Base-by-base conservation (phyloP, 2,888 invertebrate genomes). In the Micoletzkya japonica region DNA sequence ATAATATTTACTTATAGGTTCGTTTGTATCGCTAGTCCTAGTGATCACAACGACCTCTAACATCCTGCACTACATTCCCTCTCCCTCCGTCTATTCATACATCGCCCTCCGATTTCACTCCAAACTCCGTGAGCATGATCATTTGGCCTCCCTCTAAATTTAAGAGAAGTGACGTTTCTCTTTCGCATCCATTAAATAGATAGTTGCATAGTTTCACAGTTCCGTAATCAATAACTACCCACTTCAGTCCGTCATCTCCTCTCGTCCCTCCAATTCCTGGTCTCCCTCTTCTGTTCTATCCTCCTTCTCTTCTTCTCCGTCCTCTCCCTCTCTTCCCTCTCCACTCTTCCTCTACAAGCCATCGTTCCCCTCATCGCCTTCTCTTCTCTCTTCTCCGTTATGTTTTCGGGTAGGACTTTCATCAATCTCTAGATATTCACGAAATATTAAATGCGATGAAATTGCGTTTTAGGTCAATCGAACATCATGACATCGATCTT, bases 31-130 rank as follows among this genome's bases (percentile, higher is more conserved):
- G 14, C 69, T 79, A 10, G 37, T 76, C 6, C 66, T 76, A 10
- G 73, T 74, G 14, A 59, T 74, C 3, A 36, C 75, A 3, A 74
- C 79, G 6, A 72, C 74, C 1, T 72, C 76, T 6, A 74, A 74
- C 20, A 78, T 79, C 52, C 73, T 79, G 34, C 79, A 79, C 54
- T 78, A 79, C 70, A 74, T 79, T 30, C 78, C 78, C 2, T 78
- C 77, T 0, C 78, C 79, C 17, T 73, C 74, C 50, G 74, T 78
- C 39, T 70, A 68, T n/a, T 73, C 71, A 28, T 79, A 78, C 39
- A 72, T 73, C 68, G 75, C 77, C 37, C 67, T 77, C 61, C 28
- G 79, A 52, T 79, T 71, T 64, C 68, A 76, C 24, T 77, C 77
- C 24, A 69, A 57, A 56, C 66, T 60, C 39, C 67, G 79, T 79